Evolutionary conservation across 2,888 invertebrate genomes (phyloP), one percentile per base, ranked within the genome.

Genomic region (Orthosia gothica): DNA sequence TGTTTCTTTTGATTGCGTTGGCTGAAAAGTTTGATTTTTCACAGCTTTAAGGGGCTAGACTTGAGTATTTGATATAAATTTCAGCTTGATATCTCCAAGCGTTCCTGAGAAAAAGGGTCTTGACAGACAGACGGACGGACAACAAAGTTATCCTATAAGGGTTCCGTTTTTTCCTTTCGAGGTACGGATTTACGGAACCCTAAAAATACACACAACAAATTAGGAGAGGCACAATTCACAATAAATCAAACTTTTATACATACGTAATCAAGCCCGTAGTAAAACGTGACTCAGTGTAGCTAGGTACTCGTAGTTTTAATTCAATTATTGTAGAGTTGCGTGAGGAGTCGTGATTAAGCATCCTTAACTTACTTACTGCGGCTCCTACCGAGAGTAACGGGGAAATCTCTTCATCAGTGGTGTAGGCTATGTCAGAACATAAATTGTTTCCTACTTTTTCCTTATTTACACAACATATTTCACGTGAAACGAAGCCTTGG

Each of bases 291-390:
- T 61, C 71, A 59, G 52, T 45, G 68, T 59, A 49, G 59, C 15
- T 23, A 40, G 5, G 16, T 45, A 45, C 54, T 62, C 45, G 20
- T 55, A n/a, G 68, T 62, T 73, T 73, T 70, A 70, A 77, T 73
- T 69, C 23, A 69, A 64, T 63, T 82, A 85, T 69, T 69, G 47
- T 67, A 52, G 61, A 70, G 73, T 83, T 80, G 80, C 86, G 83
- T 85, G 86, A 69, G 66, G 16, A 64, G 23, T 26, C 50, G 52
- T 64, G 45, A 83, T 85, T 83, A 79, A 70, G 49, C 67, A 66
- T 70, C 61, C 58, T 66, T 79, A 78, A 67, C 65, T 71, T 63
- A 71, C 62, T 76, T 70, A 75, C 64, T 32, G 58, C 16, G 18
- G 50, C 32, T 79, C 57, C 62, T 59, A 68, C 45, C 64, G 58